Evolutionary conservation across 1,140 invertebrate genomes (phyloP).

Genomic region (Micrasema longulum): DNA sequence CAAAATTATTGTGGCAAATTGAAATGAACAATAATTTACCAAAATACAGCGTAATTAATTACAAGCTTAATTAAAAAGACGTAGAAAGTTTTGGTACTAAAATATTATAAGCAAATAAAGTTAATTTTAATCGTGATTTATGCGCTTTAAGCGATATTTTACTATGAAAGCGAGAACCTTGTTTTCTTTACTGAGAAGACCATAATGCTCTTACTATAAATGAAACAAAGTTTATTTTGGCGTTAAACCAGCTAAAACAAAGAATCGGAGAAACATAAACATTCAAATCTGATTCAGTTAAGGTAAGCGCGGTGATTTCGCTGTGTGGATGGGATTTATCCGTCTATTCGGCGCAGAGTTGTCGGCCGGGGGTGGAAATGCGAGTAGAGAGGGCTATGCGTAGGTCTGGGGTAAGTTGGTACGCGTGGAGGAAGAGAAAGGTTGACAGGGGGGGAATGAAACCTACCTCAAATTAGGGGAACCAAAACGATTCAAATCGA

Average conservation of each 20-base stretch:
- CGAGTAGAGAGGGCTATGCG: neutral
- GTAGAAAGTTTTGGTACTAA: too few species aligned
- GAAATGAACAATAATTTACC: too few species aligned
- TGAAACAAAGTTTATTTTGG: slow-evolving; percentile 13
- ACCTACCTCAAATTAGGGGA: slow-evolving; percentile 4
- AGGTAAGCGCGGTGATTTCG: slow-evolving; percentile 25
- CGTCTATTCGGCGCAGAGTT: neutral
- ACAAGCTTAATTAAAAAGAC: too few species aligned
- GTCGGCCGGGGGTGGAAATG: neutral
- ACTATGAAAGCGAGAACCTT: too few species aligned
- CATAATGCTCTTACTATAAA: neutral
- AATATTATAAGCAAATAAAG: too few species aligned
- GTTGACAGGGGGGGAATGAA: slow-evolving; percentile 13
- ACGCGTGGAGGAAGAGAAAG: slow-evolving; percentile 13
- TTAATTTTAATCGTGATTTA: too few species aligned
- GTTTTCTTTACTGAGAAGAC: too few species aligned
- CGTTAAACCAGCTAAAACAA: neutral
- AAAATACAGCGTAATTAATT: too few species aligned
- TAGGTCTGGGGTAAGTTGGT: slow-evolving; percentile 37
- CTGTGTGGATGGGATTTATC: slow-evolving; percentile 9
- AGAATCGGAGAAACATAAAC: slow-evolving; percentile 4
- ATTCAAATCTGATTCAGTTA: slow-evolving; percentile 19
- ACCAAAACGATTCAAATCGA: slow-evolving; percentile 10
- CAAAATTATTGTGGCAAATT: too few species aligned
- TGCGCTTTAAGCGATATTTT: too few species aligned